These are phyloP conservation scores for Heliconius cydno DNA, from an alignment of 2,888 invertebrate genomes.

Conservation along the genomic window DNA sequence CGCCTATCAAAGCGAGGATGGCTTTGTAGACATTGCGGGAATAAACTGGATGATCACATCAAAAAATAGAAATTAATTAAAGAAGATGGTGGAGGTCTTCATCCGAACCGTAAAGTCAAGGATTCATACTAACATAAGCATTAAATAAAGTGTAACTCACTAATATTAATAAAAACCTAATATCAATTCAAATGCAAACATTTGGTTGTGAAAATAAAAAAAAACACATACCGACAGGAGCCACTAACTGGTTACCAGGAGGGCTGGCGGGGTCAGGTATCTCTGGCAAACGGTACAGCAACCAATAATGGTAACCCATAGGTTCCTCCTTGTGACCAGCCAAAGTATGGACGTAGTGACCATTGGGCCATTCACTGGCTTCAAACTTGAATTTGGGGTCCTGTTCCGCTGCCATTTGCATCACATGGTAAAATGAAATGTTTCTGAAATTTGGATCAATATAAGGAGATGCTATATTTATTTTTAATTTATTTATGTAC, in stretches of 20 bases:
- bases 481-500: neutral
- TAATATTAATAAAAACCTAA: too few relatives aligned
- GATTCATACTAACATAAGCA: neutral
- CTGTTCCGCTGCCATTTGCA: slow-evolving; percentile 92
- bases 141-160: neutral
- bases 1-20: too few relatives aligned
- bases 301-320: slow-evolving; percentile 94
- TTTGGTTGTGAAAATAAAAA: too few relatives aligned
- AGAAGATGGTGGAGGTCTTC: neutral
- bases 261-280: slow-evolving; percentile 91
- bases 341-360: slow-evolving; percentile 94
- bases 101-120: neutral
- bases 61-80: neutral
- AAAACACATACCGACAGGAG: slow-evolving; percentile 90
- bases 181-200: too few relatives aligned
- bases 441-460: slow-evolving; percentile 69
- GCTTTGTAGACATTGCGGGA: too few relatives aligned
- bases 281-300: slow-evolving; percentile 91
- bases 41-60: neutral
- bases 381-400: slow-evolving; percentile 89
- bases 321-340: slow-evolving; percentile 91
- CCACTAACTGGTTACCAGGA: slow-evolving; percentile 93
- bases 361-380: slow-evolving; percentile 95
- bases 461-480: too few relatives aligned
- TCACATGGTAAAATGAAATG: slow-evolving; percentile 87